Conservation (phyloP, 2,797 vertebrate species). For the Selene dorsalis region DNA sequence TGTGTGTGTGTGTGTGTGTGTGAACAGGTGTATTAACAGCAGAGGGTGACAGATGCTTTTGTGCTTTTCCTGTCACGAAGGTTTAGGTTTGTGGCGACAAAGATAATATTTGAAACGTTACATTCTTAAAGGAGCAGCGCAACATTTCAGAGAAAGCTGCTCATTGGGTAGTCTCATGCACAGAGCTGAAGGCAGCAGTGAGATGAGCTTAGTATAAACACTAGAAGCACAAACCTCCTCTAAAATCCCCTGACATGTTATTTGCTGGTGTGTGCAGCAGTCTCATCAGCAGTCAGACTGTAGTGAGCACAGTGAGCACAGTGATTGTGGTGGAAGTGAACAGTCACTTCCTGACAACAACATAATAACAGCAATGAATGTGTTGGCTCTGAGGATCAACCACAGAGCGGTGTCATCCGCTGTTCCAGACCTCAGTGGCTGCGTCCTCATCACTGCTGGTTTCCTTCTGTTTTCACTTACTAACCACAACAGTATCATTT, state of each 20-base stretch:
- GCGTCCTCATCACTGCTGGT: neutral
- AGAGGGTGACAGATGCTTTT: constrained; percentile 1
- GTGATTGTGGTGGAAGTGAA: too few species aligned
- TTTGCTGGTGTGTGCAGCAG: neutral
- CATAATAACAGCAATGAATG: neutral
- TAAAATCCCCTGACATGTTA: too few species aligned
- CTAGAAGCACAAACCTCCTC: neutral
- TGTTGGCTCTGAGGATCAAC: neutral
- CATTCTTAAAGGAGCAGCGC: neutral
- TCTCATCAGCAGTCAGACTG: neutral
- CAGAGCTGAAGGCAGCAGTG: neutral
- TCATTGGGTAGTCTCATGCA: neutral
- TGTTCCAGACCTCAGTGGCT: neutral
- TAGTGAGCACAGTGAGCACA: neutral
- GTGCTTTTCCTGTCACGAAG: neutral
- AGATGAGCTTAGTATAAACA: neutral
- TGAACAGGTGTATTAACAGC: neutral
- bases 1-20: neutral
- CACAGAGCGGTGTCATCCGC: neutral
- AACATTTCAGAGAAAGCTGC: too few species aligned
- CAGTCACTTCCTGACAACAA: too few species aligned
- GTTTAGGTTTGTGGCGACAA: neutral
- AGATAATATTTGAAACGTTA: neutral
- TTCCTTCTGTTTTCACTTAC: neutral
- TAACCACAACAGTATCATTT: neutral